Evolutionary conservation across 2,113 vertebrate genomes (phyloP).

Genomic region (Thoracochromis brauschi): DNA sequence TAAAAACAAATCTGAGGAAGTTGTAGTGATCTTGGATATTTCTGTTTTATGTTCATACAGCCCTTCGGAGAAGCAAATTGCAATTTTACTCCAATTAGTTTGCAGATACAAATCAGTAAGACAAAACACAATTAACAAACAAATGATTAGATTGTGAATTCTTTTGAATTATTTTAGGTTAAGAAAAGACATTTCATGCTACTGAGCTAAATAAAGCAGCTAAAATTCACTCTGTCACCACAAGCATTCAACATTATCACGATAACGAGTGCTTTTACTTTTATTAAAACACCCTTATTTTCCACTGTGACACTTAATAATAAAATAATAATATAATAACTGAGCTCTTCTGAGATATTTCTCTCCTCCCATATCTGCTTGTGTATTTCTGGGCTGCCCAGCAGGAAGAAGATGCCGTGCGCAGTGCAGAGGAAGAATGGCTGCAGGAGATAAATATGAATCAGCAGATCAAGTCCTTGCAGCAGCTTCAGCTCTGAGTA

Average conservation of each 20-base stretch:
- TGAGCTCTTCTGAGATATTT: not conserved
- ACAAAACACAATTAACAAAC: not conserved
- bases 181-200: not conserved
- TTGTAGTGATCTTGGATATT: not conserved
- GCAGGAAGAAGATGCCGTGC: not conserved
- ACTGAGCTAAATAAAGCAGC: not conserved
- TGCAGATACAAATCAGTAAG: not conserved
- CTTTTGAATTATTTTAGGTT: not conserved
- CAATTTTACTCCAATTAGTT: not conserved
- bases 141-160: not conserved
- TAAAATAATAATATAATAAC: not conserved
- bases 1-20: not conserved
- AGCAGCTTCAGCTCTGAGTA: not conserved
- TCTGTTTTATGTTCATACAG: not conserved
- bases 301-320: not conserved
- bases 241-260: not conserved
- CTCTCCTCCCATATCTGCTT: not conserved
- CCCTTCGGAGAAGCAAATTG: not conserved
- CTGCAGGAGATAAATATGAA: conserved; percentile 51
- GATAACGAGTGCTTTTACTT: not conserved
- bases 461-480: conserved; percentile 12
- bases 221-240: not conserved
- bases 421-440: conserved; percentile 14
- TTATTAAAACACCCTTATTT: not conserved
- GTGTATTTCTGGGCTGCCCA: not conserved